A percentile compares a stretch with the other conserved stretches of the same genome.
Evolutionary conservation across 2,797 vertebrate genomes (phyloP).

Genomic region (Thaleichthys pacificus): DNA sequence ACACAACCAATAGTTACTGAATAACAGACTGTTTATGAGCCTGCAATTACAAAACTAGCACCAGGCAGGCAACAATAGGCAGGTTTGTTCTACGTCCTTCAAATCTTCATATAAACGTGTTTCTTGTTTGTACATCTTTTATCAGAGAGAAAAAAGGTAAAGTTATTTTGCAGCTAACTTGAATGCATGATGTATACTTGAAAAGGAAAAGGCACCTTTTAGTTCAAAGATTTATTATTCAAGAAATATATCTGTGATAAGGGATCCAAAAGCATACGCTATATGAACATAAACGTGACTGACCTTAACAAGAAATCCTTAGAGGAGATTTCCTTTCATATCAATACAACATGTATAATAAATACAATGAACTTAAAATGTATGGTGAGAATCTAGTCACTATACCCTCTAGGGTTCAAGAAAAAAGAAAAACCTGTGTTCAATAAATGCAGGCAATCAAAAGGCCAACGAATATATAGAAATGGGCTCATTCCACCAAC

Average conservation of each 20-base stretch:
- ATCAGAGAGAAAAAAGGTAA: slow-evolving; percentile 41
- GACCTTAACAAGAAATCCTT: neutral
- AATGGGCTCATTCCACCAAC: no score
- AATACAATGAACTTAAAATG: neutral
- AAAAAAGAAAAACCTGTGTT: neutral
- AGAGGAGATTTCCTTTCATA: neutral
- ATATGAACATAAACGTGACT: neutral
- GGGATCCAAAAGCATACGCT: neutral
- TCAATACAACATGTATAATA: neutral
- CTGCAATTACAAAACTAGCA: slow-evolving; percentile 60
- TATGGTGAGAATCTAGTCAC: neutral
- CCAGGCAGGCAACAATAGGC: slow-evolving; percentile 66
- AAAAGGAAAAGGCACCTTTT: neutral
- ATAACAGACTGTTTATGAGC: slow-evolving; percentile 75
- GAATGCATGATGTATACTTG: neutral
- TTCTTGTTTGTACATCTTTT: slow-evolving; percentile 49
- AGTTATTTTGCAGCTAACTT: neutral
- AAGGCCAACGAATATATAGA: neutral
- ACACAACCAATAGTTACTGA: slow-evolving; percentile 66
- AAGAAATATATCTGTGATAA: neutral
- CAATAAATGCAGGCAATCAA: neutral
- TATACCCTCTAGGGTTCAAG: neutral
- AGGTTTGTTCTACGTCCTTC: slow-evolving; percentile 69
- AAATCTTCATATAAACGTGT: slow-evolving; percentile 46
- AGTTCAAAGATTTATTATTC: neutral